A percentile compares a stretch with the other conserved stretches of the same genome.
Conservation (phyloP, 2,113 vertebrate species). For the Phasianus colchicus region DNA sequence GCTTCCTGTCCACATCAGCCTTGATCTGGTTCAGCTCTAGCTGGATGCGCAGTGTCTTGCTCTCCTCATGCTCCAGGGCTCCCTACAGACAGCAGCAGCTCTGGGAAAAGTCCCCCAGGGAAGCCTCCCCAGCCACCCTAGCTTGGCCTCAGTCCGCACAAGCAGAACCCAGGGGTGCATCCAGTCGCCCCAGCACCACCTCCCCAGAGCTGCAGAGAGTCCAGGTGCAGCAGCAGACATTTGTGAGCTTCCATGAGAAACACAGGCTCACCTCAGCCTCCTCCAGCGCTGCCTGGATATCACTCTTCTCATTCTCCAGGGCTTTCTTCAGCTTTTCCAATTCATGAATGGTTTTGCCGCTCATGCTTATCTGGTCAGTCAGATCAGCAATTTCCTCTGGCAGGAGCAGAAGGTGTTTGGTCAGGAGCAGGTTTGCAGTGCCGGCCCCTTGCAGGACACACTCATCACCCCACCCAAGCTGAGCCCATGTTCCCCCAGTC, state of each 20-base stretch:
- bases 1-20: slow-evolving; percentile 89
- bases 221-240: neutral
- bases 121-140: neutral
- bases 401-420: neutral
- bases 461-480: neutral
- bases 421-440: neutral
- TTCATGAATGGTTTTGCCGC: slow-evolving; percentile 90
- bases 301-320: slow-evolving; percentile 89
- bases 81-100: slow-evolving; percentile 73
- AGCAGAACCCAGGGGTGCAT: neutral
- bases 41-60: slow-evolving; percentile 91
- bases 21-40: slow-evolving; percentile 94
- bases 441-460: fast-evolving
- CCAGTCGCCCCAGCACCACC: neutral
- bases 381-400: slow-evolving; percentile 93
- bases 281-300: slow-evolving; percentile 92
- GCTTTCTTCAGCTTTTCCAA: slow-evolving; percentile 94
- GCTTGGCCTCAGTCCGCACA: too few relatives aligned
- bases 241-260: neutral
- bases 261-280: slow-evolving; percentile 87
- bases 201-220: neutral
- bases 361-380: slow-evolving; percentile 90
- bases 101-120: neutral
- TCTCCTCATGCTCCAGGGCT: slow-evolving; percentile 93
- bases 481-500: neutral